Percentiles rank a stretch among this genome's conserved stretches.
Conservation (phyloP, 2,113 vertebrate species). For the Bubalus kerabau region DNA sequence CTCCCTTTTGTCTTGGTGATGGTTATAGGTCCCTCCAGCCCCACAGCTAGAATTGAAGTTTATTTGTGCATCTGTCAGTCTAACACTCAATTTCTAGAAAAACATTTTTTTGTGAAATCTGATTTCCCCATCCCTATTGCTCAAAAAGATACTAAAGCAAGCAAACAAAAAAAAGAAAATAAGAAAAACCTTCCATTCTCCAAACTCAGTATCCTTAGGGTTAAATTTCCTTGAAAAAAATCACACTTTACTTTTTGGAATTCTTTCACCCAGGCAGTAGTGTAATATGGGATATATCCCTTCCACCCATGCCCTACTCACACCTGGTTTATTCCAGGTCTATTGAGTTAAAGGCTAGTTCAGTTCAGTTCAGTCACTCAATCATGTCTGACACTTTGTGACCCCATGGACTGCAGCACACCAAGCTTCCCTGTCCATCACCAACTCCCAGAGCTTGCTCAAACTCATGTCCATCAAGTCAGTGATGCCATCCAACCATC, state of each 20-base stretch:
- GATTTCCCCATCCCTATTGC: not conserved
- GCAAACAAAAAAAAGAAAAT: not conserved
- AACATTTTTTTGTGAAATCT: not conserved
- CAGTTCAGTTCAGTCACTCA: not conserved
- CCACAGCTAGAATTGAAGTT: not conserved
- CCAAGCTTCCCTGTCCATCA: not conserved
- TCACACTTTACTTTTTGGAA: not conserved
- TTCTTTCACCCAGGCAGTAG: not conserved
- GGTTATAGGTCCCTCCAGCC: too few relatives aligned
- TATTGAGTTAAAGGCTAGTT: not conserved
- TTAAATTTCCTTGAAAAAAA: not conserved
- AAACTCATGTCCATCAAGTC: not conserved
- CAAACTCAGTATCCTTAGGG: not conserved
- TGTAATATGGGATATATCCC: not conserved
- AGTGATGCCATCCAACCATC: not conserved
- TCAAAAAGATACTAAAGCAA: not conserved
- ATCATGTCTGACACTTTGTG: rapidly evolving
- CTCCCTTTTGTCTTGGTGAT: not conserved
- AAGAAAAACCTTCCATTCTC: not conserved
- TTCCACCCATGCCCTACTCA: too few relatives aligned
- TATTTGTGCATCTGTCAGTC: not conserved
- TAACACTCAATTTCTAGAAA: not conserved
- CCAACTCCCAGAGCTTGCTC: not conserved
- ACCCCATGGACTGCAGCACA: not conserved
- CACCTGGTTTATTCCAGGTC: not conserved